These are phyloP conservation scores for Euleptes europaea DNA, from an alignment of 2,113 vertebrate species.

Conservation along the genomic window DNA sequence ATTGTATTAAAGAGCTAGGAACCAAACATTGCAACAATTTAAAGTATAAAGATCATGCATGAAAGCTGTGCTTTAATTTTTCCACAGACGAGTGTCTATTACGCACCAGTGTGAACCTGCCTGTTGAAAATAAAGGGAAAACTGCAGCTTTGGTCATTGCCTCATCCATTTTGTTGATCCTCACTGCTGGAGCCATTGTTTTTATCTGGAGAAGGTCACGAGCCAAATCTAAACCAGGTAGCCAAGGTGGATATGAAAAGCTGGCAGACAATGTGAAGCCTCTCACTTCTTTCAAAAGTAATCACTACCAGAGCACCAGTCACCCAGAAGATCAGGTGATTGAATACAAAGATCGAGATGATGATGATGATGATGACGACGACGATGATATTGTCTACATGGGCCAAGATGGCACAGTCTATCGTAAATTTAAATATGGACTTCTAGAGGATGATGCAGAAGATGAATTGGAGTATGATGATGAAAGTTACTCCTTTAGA, in stretches of 20 bases:
- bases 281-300: constrained; percentile 58
- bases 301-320: constrained; percentile 60
- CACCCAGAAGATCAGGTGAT: constrained; percentile 79
- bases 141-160: constrained; percentile 56
- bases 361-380: constrained; percentile 75
- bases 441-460: constrained; percentile 84
- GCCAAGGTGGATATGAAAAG: constrained; percentile 80
- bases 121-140: constrained; percentile 33
- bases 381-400: constrained; percentile 95
- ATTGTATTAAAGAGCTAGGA: too few species aligned
- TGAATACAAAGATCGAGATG: constrained; percentile 82
- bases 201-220: constrained; percentile 76
- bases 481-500: constrained; percentile 86
- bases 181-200: constrained; percentile 71
- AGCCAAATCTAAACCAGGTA: constrained; percentile 57
- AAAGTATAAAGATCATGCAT: neutral
- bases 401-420: constrained; percentile 90
- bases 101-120: constrained; percentile 51
- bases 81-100: constrained; percentile 83
- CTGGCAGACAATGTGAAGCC: constrained; percentile 71
- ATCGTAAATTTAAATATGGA: constrained; percentile 90
- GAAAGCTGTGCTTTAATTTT: neutral
- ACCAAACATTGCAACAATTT: too few species aligned
- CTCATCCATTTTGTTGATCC: constrained; percentile 72
- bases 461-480: constrained; percentile 90